These are phyloP conservation scores for Python bivittatus DNA, from an alignment of 2,113 vertebrate genomes.

Conservation along the genomic window DNA sequence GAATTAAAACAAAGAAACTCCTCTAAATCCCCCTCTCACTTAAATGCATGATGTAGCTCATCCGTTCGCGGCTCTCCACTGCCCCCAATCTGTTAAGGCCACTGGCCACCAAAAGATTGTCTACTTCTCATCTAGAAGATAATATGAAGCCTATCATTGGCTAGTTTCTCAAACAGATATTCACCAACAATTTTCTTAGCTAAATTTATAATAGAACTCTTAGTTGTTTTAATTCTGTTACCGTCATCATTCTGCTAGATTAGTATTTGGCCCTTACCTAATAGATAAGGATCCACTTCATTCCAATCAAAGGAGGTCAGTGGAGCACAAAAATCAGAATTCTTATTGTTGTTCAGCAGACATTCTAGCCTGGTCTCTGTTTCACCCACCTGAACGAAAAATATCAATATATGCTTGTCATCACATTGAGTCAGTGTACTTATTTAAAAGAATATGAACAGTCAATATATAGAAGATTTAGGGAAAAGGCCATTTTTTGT, in stretches of 20 bases:
- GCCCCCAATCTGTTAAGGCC: neutral
- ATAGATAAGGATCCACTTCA: conserved; percentile 96
- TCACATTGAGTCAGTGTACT: neutral
- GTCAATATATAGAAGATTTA: neutral
- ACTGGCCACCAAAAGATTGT: neutral
- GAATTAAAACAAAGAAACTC: neutral
- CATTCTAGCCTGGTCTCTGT: conserved; percentile 97
- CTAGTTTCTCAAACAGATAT: neutral
- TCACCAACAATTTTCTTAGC: neutral
- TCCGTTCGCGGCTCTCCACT: neutral
- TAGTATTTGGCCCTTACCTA: conserved; percentile 78
- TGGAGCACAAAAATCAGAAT: conserved; percentile 98
- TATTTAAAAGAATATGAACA: neutral
- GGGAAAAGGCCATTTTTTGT: neutral
- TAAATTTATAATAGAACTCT: neutral
- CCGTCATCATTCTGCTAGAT: neutral
- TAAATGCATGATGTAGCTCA: neutral
- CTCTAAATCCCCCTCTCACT: neutral
- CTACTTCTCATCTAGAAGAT: neutral
- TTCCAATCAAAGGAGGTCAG: conserved; percentile 99
- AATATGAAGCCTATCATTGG: neutral
- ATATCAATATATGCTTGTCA: neutral
- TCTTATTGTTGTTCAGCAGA: conserved; percentile 99
- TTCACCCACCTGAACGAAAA: conserved; percentile 87
- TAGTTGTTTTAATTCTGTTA: neutral